These are phyloP conservation scores for Cheumatopsyche charites DNA, from an alignment of 1,140 invertebrate species.

Conservation along the genomic window DNA sequence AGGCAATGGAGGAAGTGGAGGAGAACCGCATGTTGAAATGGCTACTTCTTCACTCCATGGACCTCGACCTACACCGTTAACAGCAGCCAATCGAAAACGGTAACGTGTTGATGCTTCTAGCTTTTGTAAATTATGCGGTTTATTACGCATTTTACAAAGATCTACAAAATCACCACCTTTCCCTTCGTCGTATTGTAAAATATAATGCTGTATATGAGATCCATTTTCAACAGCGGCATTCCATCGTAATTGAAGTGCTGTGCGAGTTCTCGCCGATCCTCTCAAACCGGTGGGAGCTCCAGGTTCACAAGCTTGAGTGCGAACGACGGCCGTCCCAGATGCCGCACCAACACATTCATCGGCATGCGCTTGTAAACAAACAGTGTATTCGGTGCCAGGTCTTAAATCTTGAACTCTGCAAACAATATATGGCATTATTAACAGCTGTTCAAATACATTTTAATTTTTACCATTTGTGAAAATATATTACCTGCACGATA, in stretches of 20 bases:
- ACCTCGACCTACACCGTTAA: conserved; percentile 81
- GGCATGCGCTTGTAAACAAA: conserved; percentile 69
- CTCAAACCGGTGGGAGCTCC: conserved; percentile 67
- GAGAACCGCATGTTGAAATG: conserved; percentile 70
- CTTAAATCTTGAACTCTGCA: conserved; percentile 76
- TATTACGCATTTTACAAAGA: conserved; percentile 70
- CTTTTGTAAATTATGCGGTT: conserved; percentile 74
- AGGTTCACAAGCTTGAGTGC: conserved; percentile 72
- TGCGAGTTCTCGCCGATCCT: conserved; percentile 64
- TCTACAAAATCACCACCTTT: conserved; percentile 72
- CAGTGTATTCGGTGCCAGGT: conserved; percentile 80
- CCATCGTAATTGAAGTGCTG: conserved; percentile 70
- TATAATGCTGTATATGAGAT: conserved; percentile 75
- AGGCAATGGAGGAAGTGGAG: conserved; percentile 71
- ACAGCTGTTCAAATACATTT: neutral
- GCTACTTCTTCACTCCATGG: conserved; percentile 73
- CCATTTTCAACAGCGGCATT: conserved; percentile 77
- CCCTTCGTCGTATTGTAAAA: conserved; percentile 80
- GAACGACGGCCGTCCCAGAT: conserved; percentile 63
- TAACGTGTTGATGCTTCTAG: conserved; percentile 78
- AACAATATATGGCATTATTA: conserved; percentile 4
- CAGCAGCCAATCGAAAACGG: conserved; percentile 78
- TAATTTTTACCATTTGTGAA: neutral
- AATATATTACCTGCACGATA: conserved; percentile 65
- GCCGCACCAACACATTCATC: conserved; percentile 60